These are phyloP conservation scores for Xestia ashworthii DNA, from an alignment of 2,888 invertebrate genomes.

Conservation along the genomic window DNA sequence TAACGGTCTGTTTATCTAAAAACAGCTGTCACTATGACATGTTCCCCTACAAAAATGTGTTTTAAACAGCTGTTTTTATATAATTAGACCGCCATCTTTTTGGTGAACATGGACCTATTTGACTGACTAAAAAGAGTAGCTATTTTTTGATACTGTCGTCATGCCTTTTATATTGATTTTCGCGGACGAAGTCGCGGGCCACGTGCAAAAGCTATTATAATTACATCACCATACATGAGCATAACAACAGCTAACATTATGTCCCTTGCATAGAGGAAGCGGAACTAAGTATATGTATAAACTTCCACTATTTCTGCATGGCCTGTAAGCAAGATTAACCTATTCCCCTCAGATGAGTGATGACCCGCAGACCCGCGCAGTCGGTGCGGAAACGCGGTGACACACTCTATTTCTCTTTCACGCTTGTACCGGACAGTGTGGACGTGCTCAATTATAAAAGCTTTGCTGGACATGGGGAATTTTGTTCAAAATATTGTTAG, in stretches of 20 bases:
- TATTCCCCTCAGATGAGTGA: constrained; percentile 26
- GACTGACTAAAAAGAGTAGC: too few species aligned
- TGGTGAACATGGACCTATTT: too few species aligned
- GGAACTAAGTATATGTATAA: background rate
- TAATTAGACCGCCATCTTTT: too few species aligned
- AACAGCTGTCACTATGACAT: too few species aligned
- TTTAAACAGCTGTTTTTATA: too few species aligned
- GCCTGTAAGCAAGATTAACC: constrained; percentile 7
- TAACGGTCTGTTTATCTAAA: too few species aligned
- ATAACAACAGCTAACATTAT: background rate
- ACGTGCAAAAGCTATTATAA: background rate
- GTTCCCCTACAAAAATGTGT: too few species aligned
- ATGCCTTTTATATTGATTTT: too few species aligned
- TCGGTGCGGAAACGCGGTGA: constrained; percentile 34
- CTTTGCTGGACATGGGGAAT: background rate
- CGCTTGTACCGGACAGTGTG: constrained; percentile 7
- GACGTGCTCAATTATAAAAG: constrained; percentile 19
- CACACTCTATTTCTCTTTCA: constrained; percentile 35
- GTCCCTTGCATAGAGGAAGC: background rate
- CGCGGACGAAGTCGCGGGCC: too few species aligned
- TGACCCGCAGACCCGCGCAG: constrained; percentile 13
- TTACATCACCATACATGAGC: background rate
- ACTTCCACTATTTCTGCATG: background rate
- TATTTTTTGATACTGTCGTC: too few species aligned
- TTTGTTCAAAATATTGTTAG: background rate